A percentile compares a stretch with the other conserved stretches of the same genome.
Conservation (phyloP, 2,888 invertebrate species). For the Caenorhabditis becei region DNA sequence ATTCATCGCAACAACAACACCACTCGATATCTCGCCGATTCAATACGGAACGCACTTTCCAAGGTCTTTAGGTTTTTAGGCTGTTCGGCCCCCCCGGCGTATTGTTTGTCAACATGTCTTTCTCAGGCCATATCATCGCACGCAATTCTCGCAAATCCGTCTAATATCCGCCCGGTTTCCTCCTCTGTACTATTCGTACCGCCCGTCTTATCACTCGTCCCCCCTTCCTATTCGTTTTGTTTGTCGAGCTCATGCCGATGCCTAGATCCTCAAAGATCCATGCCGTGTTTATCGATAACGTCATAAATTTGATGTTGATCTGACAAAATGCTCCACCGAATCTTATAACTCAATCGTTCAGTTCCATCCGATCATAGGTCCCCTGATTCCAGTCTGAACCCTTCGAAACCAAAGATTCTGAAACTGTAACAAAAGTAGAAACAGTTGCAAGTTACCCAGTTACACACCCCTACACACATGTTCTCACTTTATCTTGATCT, state of each 20-base stretch:
- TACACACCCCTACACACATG: conserved; percentile 7
- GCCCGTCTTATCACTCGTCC: conserved; percentile 13
- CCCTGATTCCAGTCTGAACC: no score
- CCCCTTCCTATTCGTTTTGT: background rate
- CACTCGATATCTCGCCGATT: conserved; percentile 20
- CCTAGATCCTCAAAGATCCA: background rate
- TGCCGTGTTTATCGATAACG: no score
- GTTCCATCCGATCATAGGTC: no score
- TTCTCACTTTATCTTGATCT: conserved; percentile 34
- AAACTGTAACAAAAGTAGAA: no score
- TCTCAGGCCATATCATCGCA: conserved; percentile 47
- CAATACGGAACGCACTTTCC: conserved; percentile 12
- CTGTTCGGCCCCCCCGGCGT: conserved; percentile 1
- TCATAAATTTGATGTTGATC: no score
- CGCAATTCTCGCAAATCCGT: conserved; percentile 64
- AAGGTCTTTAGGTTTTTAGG: conserved; percentile 45
- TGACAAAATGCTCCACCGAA: no score
- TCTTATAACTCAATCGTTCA: no score
- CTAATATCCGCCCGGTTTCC: conserved; percentile 43
- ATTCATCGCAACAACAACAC: conserved; percentile 31
- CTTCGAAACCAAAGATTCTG: no score
- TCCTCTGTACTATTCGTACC: conserved; percentile 31
- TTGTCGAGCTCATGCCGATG: conserved; percentile 3
- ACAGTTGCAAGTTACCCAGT: conserved; percentile 8
- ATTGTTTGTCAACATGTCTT: conserved; percentile 58